Percentiles rank a stretch among this genome's conserved stretches.
phyloP scores from a whole-genome alignment of 2,113 vertebrate species.

The Ariopsis seemanni region DNA sequence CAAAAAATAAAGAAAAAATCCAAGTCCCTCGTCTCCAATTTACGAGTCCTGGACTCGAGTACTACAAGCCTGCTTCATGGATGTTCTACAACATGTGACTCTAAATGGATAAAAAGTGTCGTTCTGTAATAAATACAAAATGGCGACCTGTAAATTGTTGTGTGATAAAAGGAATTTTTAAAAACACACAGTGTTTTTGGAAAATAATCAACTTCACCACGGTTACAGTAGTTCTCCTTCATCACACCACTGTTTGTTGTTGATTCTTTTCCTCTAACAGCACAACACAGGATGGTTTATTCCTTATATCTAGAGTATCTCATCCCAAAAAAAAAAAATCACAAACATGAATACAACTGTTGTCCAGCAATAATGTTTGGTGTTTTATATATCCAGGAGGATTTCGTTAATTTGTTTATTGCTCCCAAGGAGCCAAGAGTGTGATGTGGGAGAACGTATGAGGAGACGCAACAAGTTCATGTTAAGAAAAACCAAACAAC shows the following conservation, averaged over 20 bases:
- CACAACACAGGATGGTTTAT: neutral
- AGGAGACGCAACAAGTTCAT: neutral
- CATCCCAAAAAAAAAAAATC: neutral
- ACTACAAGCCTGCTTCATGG: neutral
- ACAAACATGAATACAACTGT: neutral
- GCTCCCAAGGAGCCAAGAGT: neutral
- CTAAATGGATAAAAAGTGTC: neutral
- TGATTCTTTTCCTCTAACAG: neutral
- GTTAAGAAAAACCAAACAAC: neutral
- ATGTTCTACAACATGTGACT: neutral
- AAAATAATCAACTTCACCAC: neutral
- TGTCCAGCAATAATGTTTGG: neutral
- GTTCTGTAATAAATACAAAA: neutral
- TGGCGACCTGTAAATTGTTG: neutral
- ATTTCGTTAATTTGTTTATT: neutral
- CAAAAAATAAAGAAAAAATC: too few relatives aligned
- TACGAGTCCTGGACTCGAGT: too few relatives aligned
- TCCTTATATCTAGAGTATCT: neutral
- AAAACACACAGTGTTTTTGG: neutral
- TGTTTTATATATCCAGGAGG: neutral
- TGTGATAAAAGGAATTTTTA: neutral
- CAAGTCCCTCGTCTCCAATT: too few relatives aligned
- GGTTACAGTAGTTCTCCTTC: neutral
- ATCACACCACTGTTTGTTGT: neutral
- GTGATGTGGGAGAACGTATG: neutral